phyloP scores from a whole-genome alignment of 2,113 vertebrate species.

The Anolis sagrei region DNA sequence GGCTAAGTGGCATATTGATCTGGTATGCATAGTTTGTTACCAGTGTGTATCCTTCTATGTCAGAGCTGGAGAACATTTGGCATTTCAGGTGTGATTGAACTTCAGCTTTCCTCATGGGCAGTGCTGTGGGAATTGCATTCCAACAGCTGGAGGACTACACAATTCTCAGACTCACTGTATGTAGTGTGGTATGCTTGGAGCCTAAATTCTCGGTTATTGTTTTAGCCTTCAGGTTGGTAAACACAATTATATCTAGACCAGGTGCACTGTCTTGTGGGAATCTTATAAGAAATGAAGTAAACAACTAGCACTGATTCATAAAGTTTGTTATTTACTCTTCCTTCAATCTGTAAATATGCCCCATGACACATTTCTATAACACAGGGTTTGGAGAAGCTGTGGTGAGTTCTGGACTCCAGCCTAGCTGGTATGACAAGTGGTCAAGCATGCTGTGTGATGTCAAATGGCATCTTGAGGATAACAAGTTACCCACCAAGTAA shows the following conservation, averaged over 20 bases:
- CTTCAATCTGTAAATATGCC: no score
- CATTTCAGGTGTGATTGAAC: no score
- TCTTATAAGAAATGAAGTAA: background rate
- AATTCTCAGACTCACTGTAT: background rate
- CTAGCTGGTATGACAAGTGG: background rate
- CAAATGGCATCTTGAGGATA: background rate
- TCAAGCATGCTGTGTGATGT: background rate
- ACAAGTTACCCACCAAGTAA: no score
- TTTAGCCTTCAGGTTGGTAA: background rate
- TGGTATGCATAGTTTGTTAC: no score
- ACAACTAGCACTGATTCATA: constrained; percentile 22
- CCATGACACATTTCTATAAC: background rate
- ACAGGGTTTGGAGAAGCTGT: background rate
- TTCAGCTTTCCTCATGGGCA: no score
- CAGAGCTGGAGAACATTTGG: background rate
- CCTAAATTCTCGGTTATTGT: background rate
- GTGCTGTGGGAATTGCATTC: background rate
- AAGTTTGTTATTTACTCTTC: background rate
- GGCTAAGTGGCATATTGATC: no score
- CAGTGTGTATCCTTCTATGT: background rate
- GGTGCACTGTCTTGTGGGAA: background rate
- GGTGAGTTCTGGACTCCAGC: background rate
- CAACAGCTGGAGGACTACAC: background rate
- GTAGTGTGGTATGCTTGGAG: background rate
- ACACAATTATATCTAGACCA: background rate